Conservation (phyloP, 2,888 invertebrate genomes). For the Syrista parreyssii region DNA sequence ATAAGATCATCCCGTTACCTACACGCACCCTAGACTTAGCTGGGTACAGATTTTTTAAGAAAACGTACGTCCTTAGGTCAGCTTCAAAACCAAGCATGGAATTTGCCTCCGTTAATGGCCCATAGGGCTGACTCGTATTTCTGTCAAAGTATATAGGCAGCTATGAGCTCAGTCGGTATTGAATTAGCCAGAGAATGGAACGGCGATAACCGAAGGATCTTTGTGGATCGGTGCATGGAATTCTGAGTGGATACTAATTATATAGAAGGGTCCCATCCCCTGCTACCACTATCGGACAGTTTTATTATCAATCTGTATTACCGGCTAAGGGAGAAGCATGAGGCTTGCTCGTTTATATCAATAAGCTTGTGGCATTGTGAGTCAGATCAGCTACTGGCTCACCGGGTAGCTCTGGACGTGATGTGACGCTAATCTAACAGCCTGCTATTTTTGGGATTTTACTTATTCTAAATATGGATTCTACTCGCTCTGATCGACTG, state of each 20-base stretch:
- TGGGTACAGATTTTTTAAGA: background rate
- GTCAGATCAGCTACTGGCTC: background rate
- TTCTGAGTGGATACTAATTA: constrained; percentile 1
- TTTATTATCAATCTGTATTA: constrained; percentile 4
- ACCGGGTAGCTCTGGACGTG: background rate
- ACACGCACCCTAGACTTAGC: background rate
- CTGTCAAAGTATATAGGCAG: background rate
- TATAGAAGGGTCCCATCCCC: background rate
- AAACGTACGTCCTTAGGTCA: background rate
- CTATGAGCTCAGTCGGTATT: background rate
- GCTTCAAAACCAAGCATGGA: background rate
- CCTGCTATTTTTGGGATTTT: background rate
- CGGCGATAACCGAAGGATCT: background rate
- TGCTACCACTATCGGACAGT: background rate
- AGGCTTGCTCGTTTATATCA: constrained; percentile 1
- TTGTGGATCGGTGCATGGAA: background rate
- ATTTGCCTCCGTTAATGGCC: background rate
- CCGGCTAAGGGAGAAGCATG: background rate
- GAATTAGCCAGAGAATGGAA: background rate
- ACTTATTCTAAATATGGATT: background rate
- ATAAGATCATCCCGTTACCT: background rate
- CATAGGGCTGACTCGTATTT: background rate
- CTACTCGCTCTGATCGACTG: background rate
- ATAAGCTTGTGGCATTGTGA: background rate
- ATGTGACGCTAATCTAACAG: background rate